Evolutionary conservation across 1,140 invertebrate genomes (phyloP).

Genomic region (Drosophila pseudoananassae): DNA sequence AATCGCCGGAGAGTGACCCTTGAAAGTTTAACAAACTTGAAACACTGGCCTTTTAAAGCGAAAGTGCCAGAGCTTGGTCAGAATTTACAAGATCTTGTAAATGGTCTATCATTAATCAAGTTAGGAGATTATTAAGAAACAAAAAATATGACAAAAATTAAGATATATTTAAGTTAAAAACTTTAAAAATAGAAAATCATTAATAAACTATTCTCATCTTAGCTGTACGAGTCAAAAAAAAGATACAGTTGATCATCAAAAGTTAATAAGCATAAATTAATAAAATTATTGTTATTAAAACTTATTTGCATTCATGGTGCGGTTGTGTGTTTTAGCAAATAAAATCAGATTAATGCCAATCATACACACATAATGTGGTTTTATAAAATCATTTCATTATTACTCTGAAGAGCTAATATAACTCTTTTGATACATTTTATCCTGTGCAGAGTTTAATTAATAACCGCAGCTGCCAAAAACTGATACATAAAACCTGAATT

Average conservation of each 20-base stretch:
- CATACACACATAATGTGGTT: neutral
- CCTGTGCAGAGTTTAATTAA: neutral
- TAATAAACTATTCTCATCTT: neutral
- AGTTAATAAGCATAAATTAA: constrained; percentile 1
- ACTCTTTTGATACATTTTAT: neutral
- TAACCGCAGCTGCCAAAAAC: constrained; percentile 21
- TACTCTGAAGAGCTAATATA: neutral
- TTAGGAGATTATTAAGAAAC: neutral
- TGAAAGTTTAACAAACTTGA: constrained; percentile 62
- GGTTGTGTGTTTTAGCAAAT: neutral
- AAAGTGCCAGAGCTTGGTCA: constrained; percentile 40
- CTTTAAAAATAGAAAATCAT: neutral
- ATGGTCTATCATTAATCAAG: constrained; percentile 36
- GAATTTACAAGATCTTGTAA: constrained; percentile 36
- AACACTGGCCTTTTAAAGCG: constrained; percentile 48
- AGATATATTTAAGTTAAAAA: neutral
- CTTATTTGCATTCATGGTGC: neutral
- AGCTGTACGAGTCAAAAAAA: neutral
- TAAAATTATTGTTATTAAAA: neutral
- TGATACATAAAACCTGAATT: constrained; percentile 31
- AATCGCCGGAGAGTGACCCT: constrained; percentile 51
- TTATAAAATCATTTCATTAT: neutral
- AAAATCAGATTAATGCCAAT: constrained; percentile 6
- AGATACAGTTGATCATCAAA: neutral
- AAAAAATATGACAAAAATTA: neutral